phyloP scores from a whole-genome alignment of 2,113 vertebrate genomes.

The Apteryx mantelli region DNA sequence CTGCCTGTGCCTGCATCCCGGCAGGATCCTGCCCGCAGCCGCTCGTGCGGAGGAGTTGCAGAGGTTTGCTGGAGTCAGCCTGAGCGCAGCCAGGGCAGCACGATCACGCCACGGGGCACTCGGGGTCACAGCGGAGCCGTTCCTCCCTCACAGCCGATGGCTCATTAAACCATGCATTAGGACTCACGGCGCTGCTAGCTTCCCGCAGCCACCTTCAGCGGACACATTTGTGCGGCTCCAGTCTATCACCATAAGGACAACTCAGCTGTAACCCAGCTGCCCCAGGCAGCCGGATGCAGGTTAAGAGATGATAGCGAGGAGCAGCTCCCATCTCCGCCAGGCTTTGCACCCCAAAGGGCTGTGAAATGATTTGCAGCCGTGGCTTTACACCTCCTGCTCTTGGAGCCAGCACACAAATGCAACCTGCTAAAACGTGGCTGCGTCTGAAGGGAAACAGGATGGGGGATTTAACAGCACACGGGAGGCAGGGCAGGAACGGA shows the following conservation, averaged over 20 bases:
- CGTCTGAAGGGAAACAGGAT: not conserved
- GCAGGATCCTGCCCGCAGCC: not conserved
- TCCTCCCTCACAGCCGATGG: fast-evolving
- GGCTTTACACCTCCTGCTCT: not conserved
- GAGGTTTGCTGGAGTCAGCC: not conserved
- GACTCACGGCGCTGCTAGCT: not conserved
- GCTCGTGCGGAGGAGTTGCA: fast-evolving
- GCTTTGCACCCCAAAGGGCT: not conserved
- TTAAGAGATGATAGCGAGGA: not conserved
- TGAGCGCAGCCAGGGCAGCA: fast-evolving
- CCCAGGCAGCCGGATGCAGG: too few relatives aligned
- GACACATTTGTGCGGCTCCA: not conserved
- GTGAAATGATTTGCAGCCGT: not conserved
- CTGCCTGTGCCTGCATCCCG: not conserved
- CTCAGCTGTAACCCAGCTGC: too few relatives aligned
- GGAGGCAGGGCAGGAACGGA: not conserved
- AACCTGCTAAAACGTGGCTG: conserved; percentile 1
- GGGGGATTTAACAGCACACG: not conserved
- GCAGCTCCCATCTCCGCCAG: not conserved
- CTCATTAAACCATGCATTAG: not conserved
- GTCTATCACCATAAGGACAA: not conserved
- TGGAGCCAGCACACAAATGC: not conserved
- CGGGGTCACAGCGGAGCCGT: fast-evolving
- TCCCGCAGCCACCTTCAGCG: fast-evolving
- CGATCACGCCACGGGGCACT: fast-evolving